A percentile compares a stretch with the other conserved stretches of the same genome.
These are phyloP conservation scores for Rhagonycha lutea DNA, from an alignment of 2,888 invertebrate genomes.

Conservation along the genomic window DNA sequence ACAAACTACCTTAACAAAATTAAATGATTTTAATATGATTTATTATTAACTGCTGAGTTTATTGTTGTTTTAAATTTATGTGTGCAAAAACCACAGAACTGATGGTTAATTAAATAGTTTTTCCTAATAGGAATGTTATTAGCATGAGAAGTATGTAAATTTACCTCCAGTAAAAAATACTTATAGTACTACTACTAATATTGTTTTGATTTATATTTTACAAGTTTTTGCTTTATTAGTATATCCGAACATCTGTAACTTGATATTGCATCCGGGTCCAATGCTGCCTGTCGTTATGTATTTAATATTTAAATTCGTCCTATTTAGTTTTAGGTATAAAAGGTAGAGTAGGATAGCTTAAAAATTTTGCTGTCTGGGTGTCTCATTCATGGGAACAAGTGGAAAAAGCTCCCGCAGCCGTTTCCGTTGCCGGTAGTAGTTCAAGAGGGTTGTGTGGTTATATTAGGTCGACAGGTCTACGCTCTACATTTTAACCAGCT, in stretches of 20 bases:
- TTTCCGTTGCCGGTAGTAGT: conserved; percentile 36
- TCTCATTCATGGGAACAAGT: conserved; percentile 38
- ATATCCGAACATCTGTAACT: conserved; percentile 31
- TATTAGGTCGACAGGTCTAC: conserved; percentile 35
- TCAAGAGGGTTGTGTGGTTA: conserved; percentile 30
- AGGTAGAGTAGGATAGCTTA: not conserved
- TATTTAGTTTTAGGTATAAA: not conserved
- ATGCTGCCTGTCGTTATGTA: conserved; percentile 45
- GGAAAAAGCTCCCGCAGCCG: conserved; percentile 42
- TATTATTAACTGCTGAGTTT: not conserved
- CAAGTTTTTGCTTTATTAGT: conserved; percentile 15
- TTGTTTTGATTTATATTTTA: conserved; percentile 14
- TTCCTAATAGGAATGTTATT: not conserved
- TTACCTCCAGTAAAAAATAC: conserved; percentile 2
- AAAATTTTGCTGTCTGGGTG: conserved; percentile 19
- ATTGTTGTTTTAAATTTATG: not conserved
- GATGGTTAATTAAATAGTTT: not conserved
- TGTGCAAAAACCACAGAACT: not conserved
- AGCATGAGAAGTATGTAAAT: not conserved
- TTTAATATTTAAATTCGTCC: conserved; percentile 39
- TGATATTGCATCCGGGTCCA: conserved; percentile 45
- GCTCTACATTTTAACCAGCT: conserved; percentile 4
- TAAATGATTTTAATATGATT: not conserved
- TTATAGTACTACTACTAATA: conserved; percentile 8
- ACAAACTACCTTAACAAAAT: not conserved